phyloP scores from a whole-genome alignment of 2,888 invertebrate species.

The Ormyrus nitidulus region DNA sequence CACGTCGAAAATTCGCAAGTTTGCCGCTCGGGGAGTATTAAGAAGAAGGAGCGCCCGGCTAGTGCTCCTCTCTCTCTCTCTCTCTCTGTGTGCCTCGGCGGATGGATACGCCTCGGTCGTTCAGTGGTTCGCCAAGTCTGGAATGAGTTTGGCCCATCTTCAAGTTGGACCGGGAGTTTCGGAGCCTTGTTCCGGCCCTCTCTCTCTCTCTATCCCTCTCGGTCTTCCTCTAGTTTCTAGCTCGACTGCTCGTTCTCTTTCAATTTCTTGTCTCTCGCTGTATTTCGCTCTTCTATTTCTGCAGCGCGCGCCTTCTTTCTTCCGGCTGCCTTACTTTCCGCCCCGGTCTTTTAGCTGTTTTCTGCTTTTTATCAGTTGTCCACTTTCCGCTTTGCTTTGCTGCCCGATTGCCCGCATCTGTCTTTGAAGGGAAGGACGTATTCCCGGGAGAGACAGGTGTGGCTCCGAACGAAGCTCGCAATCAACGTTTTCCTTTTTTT shows the following conservation, averaged over 20 bases:
- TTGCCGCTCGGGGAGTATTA: conserved; percentile 43
- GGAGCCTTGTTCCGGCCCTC: conserved; percentile 34
- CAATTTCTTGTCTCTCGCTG: conserved; percentile 47
- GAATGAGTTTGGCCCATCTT: conserved; percentile 71
- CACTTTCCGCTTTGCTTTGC: conserved; percentile 21
- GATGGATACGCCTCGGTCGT: conserved; percentile 57
- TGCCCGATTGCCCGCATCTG: background rate
- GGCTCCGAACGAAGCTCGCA: too few species aligned
- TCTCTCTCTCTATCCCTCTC: background rate
- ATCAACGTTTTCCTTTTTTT: too few species aligned
- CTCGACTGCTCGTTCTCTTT: conserved; percentile 36
- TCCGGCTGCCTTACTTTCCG: background rate
- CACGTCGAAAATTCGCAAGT: conserved; percentile 54
- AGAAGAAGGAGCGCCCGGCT: conserved; percentile 31
- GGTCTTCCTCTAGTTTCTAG: background rate
- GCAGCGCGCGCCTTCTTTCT: background rate
- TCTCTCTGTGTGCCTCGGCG: background rate
- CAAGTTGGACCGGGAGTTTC: conserved; percentile 63
- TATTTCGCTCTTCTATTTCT: conserved; percentile 41
- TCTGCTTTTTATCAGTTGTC: background rate
- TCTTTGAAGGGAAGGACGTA: too few species aligned
- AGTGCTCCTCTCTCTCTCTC: too few species aligned
- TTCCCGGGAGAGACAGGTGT: too few species aligned
- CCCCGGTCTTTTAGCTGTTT: conserved; percentile 9
- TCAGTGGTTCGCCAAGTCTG: conserved; percentile 68